A percentile compares a stretch with the other conserved stretches of the same genome.
Evolutionary conservation across 2,888 invertebrate genomes (phyloP).

Genomic region (Deroplatys truncata): DNA sequence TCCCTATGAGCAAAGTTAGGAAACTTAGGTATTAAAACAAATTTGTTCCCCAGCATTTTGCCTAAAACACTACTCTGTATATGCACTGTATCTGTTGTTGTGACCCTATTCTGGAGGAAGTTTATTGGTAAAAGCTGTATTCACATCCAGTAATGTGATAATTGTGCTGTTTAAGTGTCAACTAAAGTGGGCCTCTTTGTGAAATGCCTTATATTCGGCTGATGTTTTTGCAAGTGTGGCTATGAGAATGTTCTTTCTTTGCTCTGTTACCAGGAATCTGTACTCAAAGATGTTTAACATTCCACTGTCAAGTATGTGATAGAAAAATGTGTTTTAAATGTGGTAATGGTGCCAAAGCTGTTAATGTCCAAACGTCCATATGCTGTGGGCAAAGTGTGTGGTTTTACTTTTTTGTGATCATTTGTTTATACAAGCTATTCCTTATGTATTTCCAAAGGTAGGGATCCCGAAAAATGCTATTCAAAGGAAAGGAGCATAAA

Average conservation of each 20-base stretch:
- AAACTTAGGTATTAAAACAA: background rate
- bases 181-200: background rate
- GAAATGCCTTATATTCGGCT: background rate
- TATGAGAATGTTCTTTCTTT: background rate
- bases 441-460: background rate
- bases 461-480: no score
- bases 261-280: background rate
- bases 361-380: background rate
- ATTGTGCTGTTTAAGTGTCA: background rate
- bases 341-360: conserved; percentile 16
- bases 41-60: background rate
- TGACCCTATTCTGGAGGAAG: background rate
- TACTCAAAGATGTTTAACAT: background rate
- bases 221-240: background rate
- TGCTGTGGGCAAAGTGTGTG: background rate
- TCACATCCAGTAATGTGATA: background rate
- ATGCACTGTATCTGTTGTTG: background rate
- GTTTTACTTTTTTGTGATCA: background rate
- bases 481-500: no score
- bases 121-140: background rate
- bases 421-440: background rate
- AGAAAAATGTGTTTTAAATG: background rate
- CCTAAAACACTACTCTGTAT: background rate
- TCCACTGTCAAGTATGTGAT: background rate
- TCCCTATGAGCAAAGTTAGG: background rate